These are phyloP conservation scores for Drosophila mettleri DNA, from an alignment of 2,888 invertebrate species.

Conservation along the genomic window DNA sequence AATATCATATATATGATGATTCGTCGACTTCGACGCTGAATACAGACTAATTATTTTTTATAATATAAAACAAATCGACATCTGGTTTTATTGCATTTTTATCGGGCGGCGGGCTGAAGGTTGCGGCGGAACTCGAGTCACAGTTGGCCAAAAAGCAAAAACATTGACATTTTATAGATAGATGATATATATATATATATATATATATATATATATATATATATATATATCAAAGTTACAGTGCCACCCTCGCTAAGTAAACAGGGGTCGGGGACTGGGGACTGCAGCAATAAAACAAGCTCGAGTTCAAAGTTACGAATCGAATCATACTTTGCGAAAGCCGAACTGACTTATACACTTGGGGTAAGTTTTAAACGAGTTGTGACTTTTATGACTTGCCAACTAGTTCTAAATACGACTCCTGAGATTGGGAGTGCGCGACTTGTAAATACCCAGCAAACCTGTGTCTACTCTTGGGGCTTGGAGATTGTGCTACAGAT, in stretches of 20 bases:
- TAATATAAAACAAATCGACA: conserved; percentile 77
- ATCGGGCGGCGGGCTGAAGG: not conserved
- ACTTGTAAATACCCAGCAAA: not conserved
- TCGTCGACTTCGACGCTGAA: conserved; percentile 77
- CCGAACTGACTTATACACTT: conserved; percentile 42
- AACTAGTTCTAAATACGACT: not conserved
- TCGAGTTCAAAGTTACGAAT: conserved; percentile 24
- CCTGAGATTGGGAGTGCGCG: too few species aligned
- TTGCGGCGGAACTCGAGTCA: conserved; percentile 18
- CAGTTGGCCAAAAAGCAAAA: conserved; percentile 71
- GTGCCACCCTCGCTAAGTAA: conserved; percentile 27
- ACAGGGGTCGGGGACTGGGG: conserved; percentile 15
- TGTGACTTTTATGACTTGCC: conserved; percentile 26
- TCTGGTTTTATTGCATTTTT: conserved; percentile 71
- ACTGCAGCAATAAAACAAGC: conserved; percentile 56
- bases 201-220: conserved; percentile 79
- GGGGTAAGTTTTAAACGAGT: conserved; percentile 42
- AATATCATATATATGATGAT: conserved; percentile 64
- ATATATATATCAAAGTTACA: conserved; percentile 56
- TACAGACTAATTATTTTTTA: conserved; percentile 78
- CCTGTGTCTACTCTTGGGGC: not conserved
- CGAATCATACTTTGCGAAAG: conserved; percentile 2
- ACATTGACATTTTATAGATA: conserved; percentile 77
- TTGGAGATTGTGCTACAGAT: not conserved
- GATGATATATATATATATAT: conserved; percentile 71